Evolutionary conservation across 2,113 vertebrate genomes (phyloP).

Genomic region (Hydropotes inermis): DNA sequence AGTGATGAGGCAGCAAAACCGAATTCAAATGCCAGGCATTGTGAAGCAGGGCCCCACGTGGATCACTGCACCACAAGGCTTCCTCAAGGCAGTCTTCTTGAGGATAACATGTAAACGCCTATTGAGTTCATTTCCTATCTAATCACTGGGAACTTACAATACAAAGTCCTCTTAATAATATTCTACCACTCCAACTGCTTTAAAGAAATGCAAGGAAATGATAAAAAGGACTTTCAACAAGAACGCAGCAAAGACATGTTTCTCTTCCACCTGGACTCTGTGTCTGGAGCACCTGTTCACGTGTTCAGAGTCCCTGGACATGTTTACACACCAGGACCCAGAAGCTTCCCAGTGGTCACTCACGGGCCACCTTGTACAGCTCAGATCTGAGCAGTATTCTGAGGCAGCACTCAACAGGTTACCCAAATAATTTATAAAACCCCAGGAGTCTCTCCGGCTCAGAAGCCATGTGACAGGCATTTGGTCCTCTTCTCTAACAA

Average conservation of each 20-base stretch:
- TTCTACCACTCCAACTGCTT: not conserved
- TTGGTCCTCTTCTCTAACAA: not conserved
- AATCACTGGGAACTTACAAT: not conserved
- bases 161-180: not conserved
- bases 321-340: not conserved
- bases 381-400: not conserved
- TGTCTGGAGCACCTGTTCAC: not conserved
- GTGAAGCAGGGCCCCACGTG: not conserved
- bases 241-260: not conserved
- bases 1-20: not conserved
- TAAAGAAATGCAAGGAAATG: not conserved
- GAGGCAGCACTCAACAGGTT: not conserved
- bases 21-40: too few species aligned
- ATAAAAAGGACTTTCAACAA: not conserved
- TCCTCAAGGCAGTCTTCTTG: not conserved
- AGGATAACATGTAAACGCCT: not conserved
- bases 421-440: not conserved
- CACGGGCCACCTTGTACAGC: not conserved
- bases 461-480: not conserved
- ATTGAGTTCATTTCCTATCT: not conserved
- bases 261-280: not conserved
- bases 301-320: not conserved
- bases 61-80: rapidly evolving
- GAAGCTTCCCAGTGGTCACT: not conserved
- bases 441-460: not conserved